Evolutionary conservation across 37 sponge, comb jelly and placozoan species (phyloP).

Genomic region (Spongilla lacustris): DNA sequence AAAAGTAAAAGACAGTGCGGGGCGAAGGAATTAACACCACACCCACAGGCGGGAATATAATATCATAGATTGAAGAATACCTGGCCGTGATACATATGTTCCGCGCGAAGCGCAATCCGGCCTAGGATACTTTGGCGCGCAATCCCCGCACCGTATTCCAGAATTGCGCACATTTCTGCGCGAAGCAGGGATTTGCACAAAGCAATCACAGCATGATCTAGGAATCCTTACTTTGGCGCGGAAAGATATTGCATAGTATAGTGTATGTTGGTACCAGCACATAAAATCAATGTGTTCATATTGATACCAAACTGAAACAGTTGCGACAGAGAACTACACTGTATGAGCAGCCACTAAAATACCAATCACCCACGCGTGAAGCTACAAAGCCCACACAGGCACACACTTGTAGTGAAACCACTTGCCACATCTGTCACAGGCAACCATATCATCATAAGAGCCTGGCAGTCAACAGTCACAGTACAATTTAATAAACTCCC

Average conservation of each 20-base stretch:
- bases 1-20: too few relatives aligned
- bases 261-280: background rate
- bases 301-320: background rate
- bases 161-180: background rate
- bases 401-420: conserved; percentile 36
- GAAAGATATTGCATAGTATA: background rate
- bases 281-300: conserved; percentile 7
- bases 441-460: conserved; percentile 30
- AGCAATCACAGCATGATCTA: conserved; percentile 1
- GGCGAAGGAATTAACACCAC: too few relatives aligned
- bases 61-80: too few relatives aligned
- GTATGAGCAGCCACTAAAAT: conserved; percentile 2
- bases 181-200: conserved; percentile 1
- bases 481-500: conserved; percentile 12
- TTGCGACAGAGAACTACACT: conserved; percentile 3
- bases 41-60: too few relatives aligned
- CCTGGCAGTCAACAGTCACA: conserved; percentile 27
- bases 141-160: too few relatives aligned
- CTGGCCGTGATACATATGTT: conserved; percentile 36
- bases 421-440: conserved; percentile 4
- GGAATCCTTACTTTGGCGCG: background rate
- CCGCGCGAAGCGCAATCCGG: background rate
- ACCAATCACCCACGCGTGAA: background rate
- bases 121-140: conserved; percentile 1
- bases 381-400: background rate